Conservation (phyloP, 2,113 vertebrate genomes). For the Catharus fuscescens region DNA sequence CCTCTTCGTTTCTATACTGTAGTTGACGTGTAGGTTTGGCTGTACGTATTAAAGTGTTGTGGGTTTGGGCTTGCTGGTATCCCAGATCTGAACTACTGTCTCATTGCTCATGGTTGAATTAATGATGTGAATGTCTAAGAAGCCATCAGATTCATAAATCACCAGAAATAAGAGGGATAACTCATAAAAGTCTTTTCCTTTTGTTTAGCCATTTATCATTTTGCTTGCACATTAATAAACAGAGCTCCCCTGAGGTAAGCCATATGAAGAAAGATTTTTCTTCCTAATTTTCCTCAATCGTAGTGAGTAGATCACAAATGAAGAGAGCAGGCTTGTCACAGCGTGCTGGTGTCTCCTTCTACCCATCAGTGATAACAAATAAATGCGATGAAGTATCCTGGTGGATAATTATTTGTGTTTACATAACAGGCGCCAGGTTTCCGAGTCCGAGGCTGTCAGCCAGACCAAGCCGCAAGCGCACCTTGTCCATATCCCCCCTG, state of each 20-base stretch:
- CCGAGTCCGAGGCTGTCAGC: constrained; percentile 89
- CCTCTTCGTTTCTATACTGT: not conserved
- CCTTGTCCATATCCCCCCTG: constrained; percentile 91
- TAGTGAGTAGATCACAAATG: constrained; percentile 78
- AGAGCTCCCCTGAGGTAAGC: constrained; percentile 82
- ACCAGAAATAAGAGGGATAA: constrained; percentile 91
- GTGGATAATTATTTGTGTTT: constrained; percentile 72
- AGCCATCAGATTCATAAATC: constrained; percentile 93
- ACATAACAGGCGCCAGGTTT: constrained; percentile 85
- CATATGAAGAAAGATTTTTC: constrained; percentile 82
- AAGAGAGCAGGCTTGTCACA: constrained; percentile 68
- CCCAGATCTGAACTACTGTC: constrained; percentile 71
- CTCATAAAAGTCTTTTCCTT: constrained; percentile 83
- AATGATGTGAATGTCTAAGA: constrained; percentile 87
- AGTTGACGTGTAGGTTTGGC: constrained; percentile 8
- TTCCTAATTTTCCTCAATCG: constrained; percentile 82
- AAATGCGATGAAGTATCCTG: not conserved
- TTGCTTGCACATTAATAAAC: constrained; percentile 87
- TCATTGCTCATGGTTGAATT: constrained; percentile 85
- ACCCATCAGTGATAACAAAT: constrained; percentile 26
- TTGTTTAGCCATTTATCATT: constrained; percentile 88
- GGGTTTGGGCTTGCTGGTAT: constrained; percentile 25
- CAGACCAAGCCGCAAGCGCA: constrained; percentile 92
- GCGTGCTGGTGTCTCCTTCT: constrained; percentile 43
- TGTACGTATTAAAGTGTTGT: constrained; percentile 21